Evolutionary conservation across 2,113 vertebrate species (phyloP), one percentile per base, ranked within the genome.

Genomic region (Scatophagus argus): DNA sequence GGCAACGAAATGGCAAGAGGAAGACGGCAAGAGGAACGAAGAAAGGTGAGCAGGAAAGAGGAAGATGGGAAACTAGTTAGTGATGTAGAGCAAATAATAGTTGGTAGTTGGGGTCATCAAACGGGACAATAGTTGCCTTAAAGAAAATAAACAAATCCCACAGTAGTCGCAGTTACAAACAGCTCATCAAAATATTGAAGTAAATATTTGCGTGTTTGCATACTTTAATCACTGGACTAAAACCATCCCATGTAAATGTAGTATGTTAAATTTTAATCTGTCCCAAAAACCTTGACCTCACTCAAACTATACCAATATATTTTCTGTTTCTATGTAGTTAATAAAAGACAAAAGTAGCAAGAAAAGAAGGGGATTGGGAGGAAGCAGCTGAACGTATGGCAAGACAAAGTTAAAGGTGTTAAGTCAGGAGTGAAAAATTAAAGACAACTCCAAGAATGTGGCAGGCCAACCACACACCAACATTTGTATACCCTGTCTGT

Each of bases 1-100:
- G 68, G 60, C 49, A 16, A 75, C 85, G 77, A 85, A 85, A 81
- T 65, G 52, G 78, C 56, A 84, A 77, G 75, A 83, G 51, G 49
- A 69, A 87, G 46, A 65, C 31, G 85, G 60, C 58, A 52, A 52
- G 21, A 51, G 46, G 10, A 6, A 52, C 34, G 41, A 47, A 68
- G 49, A 39, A 70, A 79, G 36, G 49, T 32, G 32, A 70, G 39
- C 54, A 72, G 6, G 1, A 64, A 49, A 66, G 44, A 66, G 56
- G 0, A 58, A 44, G 32, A 41, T 61, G 29, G 43, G 44, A 9
- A 59, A 7, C 27, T 11, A 27, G 19, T 39, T 39, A 32, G 36
- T 23, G n/a, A 74, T 51, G 41, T 27, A 66, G 52, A 67, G 64
- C 52, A 64, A 44, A 65, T 41, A 44, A 51, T 21, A 52, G 23